These are phyloP conservation scores for Pygmarrhopalites habei DNA, from an alignment of 1,140 invertebrate genomes.

Conservation along the genomic window DNA sequence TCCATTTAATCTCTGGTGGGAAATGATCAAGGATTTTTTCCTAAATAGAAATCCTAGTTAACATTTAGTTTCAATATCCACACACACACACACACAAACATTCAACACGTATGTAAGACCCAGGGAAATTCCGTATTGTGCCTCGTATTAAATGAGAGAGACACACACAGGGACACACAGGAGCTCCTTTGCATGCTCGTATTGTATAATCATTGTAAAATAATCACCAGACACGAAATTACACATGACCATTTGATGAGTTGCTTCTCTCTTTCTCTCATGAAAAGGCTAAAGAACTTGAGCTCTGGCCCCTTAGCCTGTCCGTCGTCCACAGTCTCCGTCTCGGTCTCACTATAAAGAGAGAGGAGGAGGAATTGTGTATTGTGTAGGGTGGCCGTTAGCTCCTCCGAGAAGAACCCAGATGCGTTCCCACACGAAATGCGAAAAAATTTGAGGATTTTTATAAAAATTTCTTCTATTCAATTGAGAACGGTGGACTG, in stretches of 20 bases:
- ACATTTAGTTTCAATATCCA: not conserved
- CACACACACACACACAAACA: not conserved
- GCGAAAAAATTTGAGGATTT: conserved; percentile 21
- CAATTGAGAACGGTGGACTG: conserved; percentile 6
- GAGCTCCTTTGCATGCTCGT: no score
- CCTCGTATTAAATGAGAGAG: no score
- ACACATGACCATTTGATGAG: conserved; percentile 1
- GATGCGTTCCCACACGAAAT: conserved; percentile 27
- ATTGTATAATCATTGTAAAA: no score
- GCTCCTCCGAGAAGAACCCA: conserved; percentile 9
- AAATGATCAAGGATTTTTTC: conserved; percentile 5
- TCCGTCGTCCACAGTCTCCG: no score
- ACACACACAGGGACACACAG: no score
- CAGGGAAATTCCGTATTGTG: no score
- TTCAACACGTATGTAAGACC: no score
- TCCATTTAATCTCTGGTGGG: conserved; percentile 8
- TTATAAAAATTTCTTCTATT: conserved; percentile 22
- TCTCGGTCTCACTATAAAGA: no score
- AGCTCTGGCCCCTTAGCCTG: not conserved
- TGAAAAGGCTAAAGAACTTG: conserved; percentile 2
- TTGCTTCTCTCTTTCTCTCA: not conserved
- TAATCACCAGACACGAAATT: no score
- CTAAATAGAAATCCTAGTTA: not conserved
- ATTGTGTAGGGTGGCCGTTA: no score
- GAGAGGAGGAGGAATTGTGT: no score